Percentiles rank a stretch among this genome's conserved stretches.
These are phyloP conservation scores for Drosophila nr. fundita DNA, from an alignment of 2,888 invertebrate species.

Conservation along the genomic window DNA sequence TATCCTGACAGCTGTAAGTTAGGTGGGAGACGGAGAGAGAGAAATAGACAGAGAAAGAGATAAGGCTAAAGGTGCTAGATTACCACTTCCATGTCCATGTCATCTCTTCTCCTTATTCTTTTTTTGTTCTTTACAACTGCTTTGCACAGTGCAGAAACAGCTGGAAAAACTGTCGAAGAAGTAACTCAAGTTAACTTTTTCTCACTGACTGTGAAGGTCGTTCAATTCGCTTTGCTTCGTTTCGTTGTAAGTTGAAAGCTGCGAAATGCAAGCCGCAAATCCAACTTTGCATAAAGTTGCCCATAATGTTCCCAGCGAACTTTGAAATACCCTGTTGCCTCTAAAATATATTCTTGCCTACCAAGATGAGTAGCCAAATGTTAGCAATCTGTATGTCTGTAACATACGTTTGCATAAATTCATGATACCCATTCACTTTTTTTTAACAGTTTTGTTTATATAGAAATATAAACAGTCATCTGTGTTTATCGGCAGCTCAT, in stretches of 20 bases:
- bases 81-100: slow-evolving; percentile 41
- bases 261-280: slow-evolving; percentile 1
- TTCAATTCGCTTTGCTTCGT: slow-evolving; percentile 71
- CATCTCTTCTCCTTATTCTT: slow-evolving; percentile 12
- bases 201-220: slow-evolving; percentile 83
- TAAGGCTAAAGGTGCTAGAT: slow-evolving; percentile 16
- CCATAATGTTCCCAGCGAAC: neutral
- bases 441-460: neutral
- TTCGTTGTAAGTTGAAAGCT: slow-evolving; percentile 4
- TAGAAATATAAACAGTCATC: neutral
- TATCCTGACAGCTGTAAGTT: slow-evolving; percentile 20
- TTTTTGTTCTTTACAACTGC: slow-evolving; percentile 5
- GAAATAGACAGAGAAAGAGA: neutral
- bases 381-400: neutral
- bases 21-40: too few relatives aligned
- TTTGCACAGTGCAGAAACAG: neutral
- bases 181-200: slow-evolving; percentile 11
- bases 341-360: neutral
- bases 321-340: neutral
- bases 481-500: slow-evolving; percentile 45
- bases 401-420: neutral
- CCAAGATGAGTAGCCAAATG: neutral
- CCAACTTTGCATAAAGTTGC: slow-evolving; percentile 15
- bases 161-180: neutral
- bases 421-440: neutral